phyloP scores from a whole-genome alignment of 2,797 vertebrate species.

The Acipenser transmontanus region DNA sequence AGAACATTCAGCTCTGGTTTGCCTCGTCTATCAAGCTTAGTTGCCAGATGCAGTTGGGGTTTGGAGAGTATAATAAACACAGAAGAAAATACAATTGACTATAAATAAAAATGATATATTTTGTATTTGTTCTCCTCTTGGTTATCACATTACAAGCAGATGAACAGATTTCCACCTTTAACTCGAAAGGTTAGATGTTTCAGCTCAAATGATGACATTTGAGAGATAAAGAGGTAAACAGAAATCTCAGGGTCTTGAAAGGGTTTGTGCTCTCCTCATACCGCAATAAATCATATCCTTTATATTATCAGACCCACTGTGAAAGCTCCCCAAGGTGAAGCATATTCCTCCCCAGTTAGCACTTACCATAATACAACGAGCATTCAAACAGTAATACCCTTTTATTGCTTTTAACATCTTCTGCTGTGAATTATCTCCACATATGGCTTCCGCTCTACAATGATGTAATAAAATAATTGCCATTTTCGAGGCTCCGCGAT shows the following conservation, averaged over 20 bases:
- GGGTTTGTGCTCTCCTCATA: slow-evolving; percentile 14
- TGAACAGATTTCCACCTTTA: slow-evolving; percentile 9
- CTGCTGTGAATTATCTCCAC: slow-evolving; percentile 58
- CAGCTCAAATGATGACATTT: slow-evolving; percentile 14
- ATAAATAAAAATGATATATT: no score
- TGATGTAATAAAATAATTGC: slow-evolving; percentile 36
- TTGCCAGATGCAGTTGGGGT: no score
- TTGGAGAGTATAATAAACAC: no score
- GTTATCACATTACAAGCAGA: background rate
- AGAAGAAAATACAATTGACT: no score
- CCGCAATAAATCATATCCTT: slow-evolving; percentile 21
- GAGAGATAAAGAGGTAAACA: slow-evolving; percentile 12
- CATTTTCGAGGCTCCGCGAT: slow-evolving; percentile 36
- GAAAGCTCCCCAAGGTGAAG: slow-evolving; percentile 27
- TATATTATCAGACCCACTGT: slow-evolving; percentile 29
- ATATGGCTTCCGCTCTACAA: slow-evolving; percentile 37
- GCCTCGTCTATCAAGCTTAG: no score
- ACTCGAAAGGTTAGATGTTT: slow-evolving; percentile 10
- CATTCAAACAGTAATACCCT: slow-evolving; percentile 31
- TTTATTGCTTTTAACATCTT: slow-evolving; percentile 44
- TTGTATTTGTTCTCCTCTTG: background rate
- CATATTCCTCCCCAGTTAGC: slow-evolving; percentile 29
- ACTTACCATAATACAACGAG: slow-evolving; percentile 27
- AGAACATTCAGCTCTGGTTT: no score
- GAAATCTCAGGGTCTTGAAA: slow-evolving; percentile 14